Evolutionary conservation across 2,113 vertebrate species (phyloP), one percentile per base, ranked within the genome.

Genomic region (Thunnus maccoyii): DNA sequence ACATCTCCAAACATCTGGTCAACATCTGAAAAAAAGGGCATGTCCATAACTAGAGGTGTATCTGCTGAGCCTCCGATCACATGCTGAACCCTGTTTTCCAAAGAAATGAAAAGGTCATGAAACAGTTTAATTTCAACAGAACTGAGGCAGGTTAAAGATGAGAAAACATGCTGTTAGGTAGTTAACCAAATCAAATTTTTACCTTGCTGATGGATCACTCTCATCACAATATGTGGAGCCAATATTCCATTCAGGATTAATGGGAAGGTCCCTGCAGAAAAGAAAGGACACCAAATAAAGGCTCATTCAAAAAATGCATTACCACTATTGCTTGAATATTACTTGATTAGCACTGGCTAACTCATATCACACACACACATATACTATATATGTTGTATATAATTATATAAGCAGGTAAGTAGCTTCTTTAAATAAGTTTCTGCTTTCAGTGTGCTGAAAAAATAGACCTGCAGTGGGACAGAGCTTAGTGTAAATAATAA

Each of bases 161-260:
- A 8, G 41, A 12, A 36, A 41, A 20, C 44, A 41, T 2, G 27
- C 36, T 41, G 36, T 41, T 41, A 41, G 36, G 36, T 41, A 41
- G 9, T 9, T 36, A 46, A 44, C 17, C 30, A 36, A 25, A 57
- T n/a, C 48, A 48, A 11, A n/a, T 9, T 44, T 52, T 82, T 60
- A 93, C 90, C 60, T 88, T 48, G 55, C 47, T 27, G 62, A 76
- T 12, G 32, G 46, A 58, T 56, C 78, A 9, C 70, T 76, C 3
- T 92, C 77, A 55, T 80, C 77, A 64, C 92, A 92, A 25, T 86
- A 82, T 64, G 77, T 74, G 22, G 90, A 93, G 72, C 52, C 60
- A 48, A 92, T 93, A 79, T 65, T 85, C 74, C 64, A 60, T 8
- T 58, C 67, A 58, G 85, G 44, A 32, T 76, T 80, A 18, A 79